Evolutionary conservation across 2,888 invertebrate genomes (phyloP).

Genomic region (Chloroclysta siterata): DNA sequence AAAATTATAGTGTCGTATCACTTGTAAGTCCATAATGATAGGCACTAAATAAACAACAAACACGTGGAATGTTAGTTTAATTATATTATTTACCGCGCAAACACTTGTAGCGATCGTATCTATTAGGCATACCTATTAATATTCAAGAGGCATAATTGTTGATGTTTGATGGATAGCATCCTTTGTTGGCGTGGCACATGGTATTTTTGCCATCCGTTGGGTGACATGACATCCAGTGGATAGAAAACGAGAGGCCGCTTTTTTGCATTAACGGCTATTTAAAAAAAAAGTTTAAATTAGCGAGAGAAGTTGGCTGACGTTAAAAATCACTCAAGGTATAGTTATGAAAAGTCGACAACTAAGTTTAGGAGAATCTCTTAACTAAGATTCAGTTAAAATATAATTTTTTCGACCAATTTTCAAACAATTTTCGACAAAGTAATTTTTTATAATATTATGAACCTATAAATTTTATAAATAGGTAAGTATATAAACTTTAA

Average conservation of each 20-base stretch:
- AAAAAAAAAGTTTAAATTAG: no score
- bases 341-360: no score
- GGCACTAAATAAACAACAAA: constrained; percentile 20
- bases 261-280: not conserved
- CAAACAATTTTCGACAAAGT: no score
- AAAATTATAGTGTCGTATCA: constrained; percentile 11
- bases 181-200: constrained; percentile 40
- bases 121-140: constrained; percentile 45
- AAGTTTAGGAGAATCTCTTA: no score
- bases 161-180: constrained; percentile 67
- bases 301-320: no score
- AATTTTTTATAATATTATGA: no score
- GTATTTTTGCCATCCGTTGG: not conserved
- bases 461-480: no score
- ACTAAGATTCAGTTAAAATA: no score
- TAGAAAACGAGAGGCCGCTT: not conserved
- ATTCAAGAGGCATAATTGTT: constrained; percentile 53
- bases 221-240: not conserved
- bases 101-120: constrained; percentile 40
- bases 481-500: no score
- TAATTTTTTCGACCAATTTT: no score
- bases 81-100: constrained; percentile 39
- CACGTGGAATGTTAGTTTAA: constrained; percentile 30
- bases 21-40: constrained; percentile 18
- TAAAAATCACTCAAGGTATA: no score